Conservation (phyloP, 2,113 vertebrate genomes). For the Speoplatyrhinus poulsoni region DNA sequence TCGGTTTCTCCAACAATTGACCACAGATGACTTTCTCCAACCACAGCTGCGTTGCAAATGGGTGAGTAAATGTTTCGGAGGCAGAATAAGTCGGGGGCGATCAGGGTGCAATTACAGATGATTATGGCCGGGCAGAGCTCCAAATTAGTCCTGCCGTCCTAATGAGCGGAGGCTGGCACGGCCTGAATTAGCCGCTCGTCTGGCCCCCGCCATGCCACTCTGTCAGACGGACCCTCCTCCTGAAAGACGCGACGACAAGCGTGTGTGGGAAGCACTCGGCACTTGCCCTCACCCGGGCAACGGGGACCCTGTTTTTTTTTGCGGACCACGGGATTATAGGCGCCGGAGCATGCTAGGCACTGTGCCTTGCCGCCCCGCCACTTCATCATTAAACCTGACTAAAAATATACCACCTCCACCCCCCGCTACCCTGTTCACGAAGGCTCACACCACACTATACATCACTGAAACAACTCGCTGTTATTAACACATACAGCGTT, state of each 20-base stretch:
- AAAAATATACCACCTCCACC: conserved; percentile 63
- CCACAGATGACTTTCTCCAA: neutral
- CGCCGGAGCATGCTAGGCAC: conserved; percentile 38
- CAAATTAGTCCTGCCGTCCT: conserved; percentile 53
- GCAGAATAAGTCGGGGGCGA: conserved; percentile 44
- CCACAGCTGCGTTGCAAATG: conserved; percentile 19
- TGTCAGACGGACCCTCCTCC: conserved; percentile 56
- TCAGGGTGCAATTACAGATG: conserved; percentile 61
- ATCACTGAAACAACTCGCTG: conserved; percentile 37
- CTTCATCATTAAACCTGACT: conserved; percentile 61
- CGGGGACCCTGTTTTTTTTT: conserved; percentile 37
- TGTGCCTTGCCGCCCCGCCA: conserved; percentile 40
- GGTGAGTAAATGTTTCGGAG: conserved; percentile 26
- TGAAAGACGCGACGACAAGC: conserved; percentile 40
- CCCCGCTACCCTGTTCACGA: conserved; percentile 32
- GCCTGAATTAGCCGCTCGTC: conserved; percentile 50
- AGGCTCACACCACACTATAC: conserved; percentile 26
- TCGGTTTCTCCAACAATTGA: neutral
- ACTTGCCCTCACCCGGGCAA: conserved; percentile 35
- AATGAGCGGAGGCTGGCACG: conserved; percentile 54
- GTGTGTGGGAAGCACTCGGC: too few relatives aligned
- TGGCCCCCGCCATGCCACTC: conserved; percentile 45
- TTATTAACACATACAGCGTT: conserved; percentile 6
- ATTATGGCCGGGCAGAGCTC: conserved; percentile 48
- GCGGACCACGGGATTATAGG: conserved; percentile 36